Evolutionary conservation across 2,797 vertebrate species (phyloP).

Genomic region (Decapterus maruadsi): DNA sequence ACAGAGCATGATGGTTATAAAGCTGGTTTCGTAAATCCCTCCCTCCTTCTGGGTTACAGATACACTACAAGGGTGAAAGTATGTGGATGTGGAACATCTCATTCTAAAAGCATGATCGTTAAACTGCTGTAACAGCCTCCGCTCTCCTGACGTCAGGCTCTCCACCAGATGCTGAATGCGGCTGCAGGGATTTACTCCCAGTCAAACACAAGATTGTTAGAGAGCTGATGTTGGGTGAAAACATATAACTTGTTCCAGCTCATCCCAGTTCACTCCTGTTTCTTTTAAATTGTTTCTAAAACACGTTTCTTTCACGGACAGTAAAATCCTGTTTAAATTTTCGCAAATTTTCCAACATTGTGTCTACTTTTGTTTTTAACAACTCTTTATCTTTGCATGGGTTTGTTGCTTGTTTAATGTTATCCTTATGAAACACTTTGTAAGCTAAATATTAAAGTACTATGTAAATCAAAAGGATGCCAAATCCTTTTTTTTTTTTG

Average conservation of each 20-base stretch:
- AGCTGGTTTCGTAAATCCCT: background rate
- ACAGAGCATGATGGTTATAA: too few relatives aligned
- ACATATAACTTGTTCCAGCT: background rate
- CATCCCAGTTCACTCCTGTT: background rate
- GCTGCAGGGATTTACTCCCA: background rate
- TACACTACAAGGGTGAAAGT: background rate
- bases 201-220: background rate
- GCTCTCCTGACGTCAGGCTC: background rate
- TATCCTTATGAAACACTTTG: too few relatives aligned
- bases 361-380: too few relatives aligned
- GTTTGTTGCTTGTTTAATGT: too few relatives aligned
- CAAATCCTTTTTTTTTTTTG: too few relatives aligned
- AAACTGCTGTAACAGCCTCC: background rate
- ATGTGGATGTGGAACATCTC: background rate
- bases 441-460: too few relatives aligned
- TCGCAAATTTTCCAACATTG: too few relatives aligned
- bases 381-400: too few relatives aligned
- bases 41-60: background rate
- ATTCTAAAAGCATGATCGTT: background rate
- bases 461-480: too few relatives aligned
- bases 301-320: too few relatives aligned
- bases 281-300: too few relatives aligned
- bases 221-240: background rate
- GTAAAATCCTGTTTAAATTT: too few relatives aligned
- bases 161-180: background rate